Evolutionary conservation across 2,797 vertebrate species (phyloP).

Genomic region (Melanotaenia pygmaea): DNA sequence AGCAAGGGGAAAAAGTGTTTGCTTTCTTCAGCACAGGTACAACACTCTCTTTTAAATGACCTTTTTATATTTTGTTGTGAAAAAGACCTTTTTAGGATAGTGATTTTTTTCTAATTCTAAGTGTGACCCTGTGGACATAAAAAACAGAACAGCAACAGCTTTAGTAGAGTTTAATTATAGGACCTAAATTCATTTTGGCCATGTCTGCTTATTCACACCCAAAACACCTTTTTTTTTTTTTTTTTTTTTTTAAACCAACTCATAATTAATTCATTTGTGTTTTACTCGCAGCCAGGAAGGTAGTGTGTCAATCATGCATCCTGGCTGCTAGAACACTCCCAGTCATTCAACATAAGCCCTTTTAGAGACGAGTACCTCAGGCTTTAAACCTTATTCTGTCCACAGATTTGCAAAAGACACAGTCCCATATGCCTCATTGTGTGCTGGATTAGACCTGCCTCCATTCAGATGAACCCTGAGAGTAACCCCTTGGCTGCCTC

Average conservation of each 20-base stretch:
- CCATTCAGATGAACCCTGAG: conserved; percentile 66
- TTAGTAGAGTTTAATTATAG: neutral
- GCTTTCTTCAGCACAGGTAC: too few relatives aligned
- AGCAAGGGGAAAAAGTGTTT: too few relatives aligned
- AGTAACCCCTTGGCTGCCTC: conserved; percentile 62
- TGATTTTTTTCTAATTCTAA: too few relatives aligned
- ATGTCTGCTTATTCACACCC: neutral
- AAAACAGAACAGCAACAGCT: neutral
- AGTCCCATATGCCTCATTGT: conserved; percentile 76
- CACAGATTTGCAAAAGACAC: conserved; percentile 69
- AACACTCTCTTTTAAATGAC: neutral
- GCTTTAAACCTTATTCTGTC: conserved; percentile 57
- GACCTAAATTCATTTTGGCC: neutral
- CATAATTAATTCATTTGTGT: conserved; percentile 65
- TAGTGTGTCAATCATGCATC: conserved; percentile 50
- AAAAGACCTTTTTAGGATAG: too few relatives aligned
- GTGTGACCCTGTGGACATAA: neutral
- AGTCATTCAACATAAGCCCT: conserved; percentile 51
- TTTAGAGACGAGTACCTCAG: conserved; percentile 53
- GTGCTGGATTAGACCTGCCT: conserved; percentile 65
- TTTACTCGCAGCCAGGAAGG: conserved; percentile 48
- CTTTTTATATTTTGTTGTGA: neutral
- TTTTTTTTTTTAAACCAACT: conserved; percentile 1
- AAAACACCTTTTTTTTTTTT: conserved; percentile 14
- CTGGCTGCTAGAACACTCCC: conserved; percentile 45